These are phyloP conservation scores for Dryococelus australis DNA, from an alignment of 2,888 invertebrate genomes.

Conservation along the genomic window DNA sequence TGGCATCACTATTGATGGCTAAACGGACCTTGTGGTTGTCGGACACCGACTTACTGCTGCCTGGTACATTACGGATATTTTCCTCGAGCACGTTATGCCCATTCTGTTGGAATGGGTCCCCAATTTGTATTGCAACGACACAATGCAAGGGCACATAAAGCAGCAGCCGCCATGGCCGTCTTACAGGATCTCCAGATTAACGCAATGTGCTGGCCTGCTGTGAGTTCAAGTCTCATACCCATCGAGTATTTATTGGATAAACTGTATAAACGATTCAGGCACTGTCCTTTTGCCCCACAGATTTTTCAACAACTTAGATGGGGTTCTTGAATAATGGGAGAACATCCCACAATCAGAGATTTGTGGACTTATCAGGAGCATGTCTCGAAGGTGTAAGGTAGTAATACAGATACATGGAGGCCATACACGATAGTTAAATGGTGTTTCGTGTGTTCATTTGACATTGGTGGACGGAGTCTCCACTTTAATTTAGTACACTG, in stretches of 20 bases:
- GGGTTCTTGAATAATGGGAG: not conserved
- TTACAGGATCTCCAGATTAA: too few relatives aligned
- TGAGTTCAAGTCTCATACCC: not conserved
- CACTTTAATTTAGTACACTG: too few relatives aligned
- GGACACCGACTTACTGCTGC: slow-evolving; percentile 3
- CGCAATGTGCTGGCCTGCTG: not conserved
- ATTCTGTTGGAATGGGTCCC: not conserved
- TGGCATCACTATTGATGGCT: slow-evolving; percentile 12
- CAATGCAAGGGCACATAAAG: too few relatives aligned
- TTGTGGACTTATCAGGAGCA: not conserved
- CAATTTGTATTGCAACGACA: too few relatives aligned
- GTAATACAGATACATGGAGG: not conserved
- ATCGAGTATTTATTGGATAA: not conserved
- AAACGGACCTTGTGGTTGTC: not conserved
- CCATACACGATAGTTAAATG: not conserved
- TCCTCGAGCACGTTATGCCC: not conserved
- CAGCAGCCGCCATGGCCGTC: too few relatives aligned
- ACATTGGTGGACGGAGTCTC: not conserved
- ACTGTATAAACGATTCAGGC: not conserved
- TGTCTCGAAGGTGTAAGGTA: slow-evolving; percentile 11
- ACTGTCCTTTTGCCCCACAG: not conserved
- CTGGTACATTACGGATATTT: slow-evolving; percentile 1
- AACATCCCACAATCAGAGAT: not conserved
- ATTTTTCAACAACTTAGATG: not conserved
- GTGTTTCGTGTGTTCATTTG: not conserved